Evolutionary conservation across 2,113 vertebrate species (phyloP), one percentile per base, ranked within the genome.

Genomic region (Amblyornis subalaris): DNA sequence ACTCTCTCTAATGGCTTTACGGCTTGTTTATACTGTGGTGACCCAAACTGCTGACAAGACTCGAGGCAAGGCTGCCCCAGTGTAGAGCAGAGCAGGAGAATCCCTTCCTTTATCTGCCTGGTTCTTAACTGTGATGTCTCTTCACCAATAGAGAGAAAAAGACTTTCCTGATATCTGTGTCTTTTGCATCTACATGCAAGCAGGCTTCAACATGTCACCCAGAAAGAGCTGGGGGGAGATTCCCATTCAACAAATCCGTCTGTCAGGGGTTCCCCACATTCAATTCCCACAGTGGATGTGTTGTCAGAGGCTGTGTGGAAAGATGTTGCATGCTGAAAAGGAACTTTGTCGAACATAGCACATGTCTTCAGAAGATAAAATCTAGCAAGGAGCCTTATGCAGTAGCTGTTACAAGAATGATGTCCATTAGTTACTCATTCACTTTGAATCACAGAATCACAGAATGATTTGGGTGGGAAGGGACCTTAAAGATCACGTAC

Each of bases 131-230:
- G 6, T 44, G 45, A 5, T 40, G 16, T n/a, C 21, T 74, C 14
- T 38, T 44, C 12, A 40, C 6, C 51, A 82, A 17, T 23, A 81
- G 4, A 29, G 0, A 64, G 17, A 62, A 74, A 44, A 65, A 51
- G 0, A 1, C 10, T 67, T 64, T 64, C 24, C 4, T 45, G 5
- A 2, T n/a, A 8, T n/a, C 11, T 77, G 4, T 62, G 14, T 7
- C 10, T 58, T 87, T 62, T 77, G 16, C 21, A 50, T 24, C 12
- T 26, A 3, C 15, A 5, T 31, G 16, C 6, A 61, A 53, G 4
- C 4, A 33, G 29, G 3, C 13, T 88, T 76, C 79, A 38, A 10
- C 9, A 3, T 1, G 4, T 26, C 15, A 74, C 8, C 4, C 9
- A 28, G 31, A 28, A 0, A 53, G 25, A 50, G 6, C 0, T 62